A percentile compares a stretch with the other conserved stretches of the same genome.
phyloP scores from a whole-genome alignment of 1,140 invertebrate genomes.

The Goniozus legneri region DNA sequence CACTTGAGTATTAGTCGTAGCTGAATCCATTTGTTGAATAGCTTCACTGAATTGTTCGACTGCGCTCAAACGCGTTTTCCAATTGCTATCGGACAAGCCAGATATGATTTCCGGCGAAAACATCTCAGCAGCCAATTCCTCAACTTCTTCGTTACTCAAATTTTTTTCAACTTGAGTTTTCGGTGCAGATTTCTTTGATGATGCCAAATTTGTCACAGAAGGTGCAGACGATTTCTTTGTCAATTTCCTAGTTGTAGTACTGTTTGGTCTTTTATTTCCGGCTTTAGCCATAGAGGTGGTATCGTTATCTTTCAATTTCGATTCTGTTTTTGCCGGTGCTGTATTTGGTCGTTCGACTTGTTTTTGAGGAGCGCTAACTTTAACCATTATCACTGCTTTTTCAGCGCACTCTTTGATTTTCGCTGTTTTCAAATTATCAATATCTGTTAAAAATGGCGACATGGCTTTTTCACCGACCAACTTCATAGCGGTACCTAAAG shows the following conservation, averaged over 20 bases:
- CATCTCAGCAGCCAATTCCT: constrained; percentile 64
- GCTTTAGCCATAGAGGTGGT: constrained; percentile 36
- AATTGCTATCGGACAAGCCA: constrained; percentile 75
- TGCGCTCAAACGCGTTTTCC: constrained; percentile 80
- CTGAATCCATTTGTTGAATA: constrained; percentile 61
- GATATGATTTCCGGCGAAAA: constrained; percentile 62
- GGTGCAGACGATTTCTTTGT: constrained; percentile 34
- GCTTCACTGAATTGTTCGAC: constrained; percentile 70
- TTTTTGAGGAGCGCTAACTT: constrained; percentile 57
- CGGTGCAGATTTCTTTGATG: constrained; percentile 39
- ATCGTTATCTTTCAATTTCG: constrained; percentile 33
- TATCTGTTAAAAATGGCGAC: constrained; percentile 78
- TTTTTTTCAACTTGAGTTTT: constrained; percentile 47
- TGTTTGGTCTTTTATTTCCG: constrained; percentile 49
- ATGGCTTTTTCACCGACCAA: constrained; percentile 90
- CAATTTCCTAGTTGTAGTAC: constrained; percentile 52
- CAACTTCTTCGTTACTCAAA: constrained; percentile 63
- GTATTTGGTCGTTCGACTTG: constrained; percentile 55
- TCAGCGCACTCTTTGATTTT: constrained; percentile 95
- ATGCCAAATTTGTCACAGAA: constrained; percentile 28
- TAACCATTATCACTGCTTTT: constrained; percentile 82
- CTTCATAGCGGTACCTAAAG: constrained; percentile 92
- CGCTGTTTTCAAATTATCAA: constrained; percentile 88
- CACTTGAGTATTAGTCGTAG: constrained; percentile 70
- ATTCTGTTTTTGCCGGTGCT: constrained; percentile 51